Base-by-base conservation (phyloP, 53 echinoderm and acorn worm species). In the Hippasteria phrygiana region DNA sequence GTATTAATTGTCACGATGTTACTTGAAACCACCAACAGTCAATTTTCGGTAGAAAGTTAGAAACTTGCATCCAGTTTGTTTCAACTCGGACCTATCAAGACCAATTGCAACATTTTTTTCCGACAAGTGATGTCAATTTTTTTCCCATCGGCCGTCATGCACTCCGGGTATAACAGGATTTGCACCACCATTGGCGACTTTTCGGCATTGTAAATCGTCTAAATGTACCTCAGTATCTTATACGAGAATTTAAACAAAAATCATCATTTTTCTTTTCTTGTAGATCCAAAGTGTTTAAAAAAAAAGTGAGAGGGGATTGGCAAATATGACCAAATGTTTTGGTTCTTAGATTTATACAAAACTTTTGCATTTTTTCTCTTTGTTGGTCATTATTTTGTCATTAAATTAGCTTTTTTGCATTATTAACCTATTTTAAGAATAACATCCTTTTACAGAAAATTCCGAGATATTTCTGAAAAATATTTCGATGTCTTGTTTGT, bases 251-350 rank as follows among this genome's bases (percentile, higher is more conserved):
- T n/a, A n/a, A n/a, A n/a, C n/a, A n/a, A n/a, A n/a, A n/a, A n/a
- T n/a, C n/a, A n/a, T n/a, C n/a, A n/a, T n/a, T 54, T 54, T 54
- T 16, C 20, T 54, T 6, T 54, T 54, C 3, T 59, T 59, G n/a
- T 9, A n/a, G 26, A 26, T 59, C 26, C n/a, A n/a, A n/a, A n/a
- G n/a, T 24, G 46, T 22, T 59, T 59, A 26, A 22, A 24, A 59
- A 0, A 18, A 26, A 8, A 18, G 20, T 22, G 26, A n/a, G 8
- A 59, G 26, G n/a, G n/a, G 22, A 17, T 26, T 59, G n/a, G 59
- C 26, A 59, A 59, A 59, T 59, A 59, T 59, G 59, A 59, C 59
- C 59, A 59, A 59, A 59, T 16, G 20, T 22, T 59, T 59, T 24
- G n/a, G n/a, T 24, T 22, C n/a, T 59, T 16, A 16, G 10, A n/a